Base-by-base conservation (phyloP, 2,888 invertebrate genomes). In the Hirtodrosophila confusa region DNA sequence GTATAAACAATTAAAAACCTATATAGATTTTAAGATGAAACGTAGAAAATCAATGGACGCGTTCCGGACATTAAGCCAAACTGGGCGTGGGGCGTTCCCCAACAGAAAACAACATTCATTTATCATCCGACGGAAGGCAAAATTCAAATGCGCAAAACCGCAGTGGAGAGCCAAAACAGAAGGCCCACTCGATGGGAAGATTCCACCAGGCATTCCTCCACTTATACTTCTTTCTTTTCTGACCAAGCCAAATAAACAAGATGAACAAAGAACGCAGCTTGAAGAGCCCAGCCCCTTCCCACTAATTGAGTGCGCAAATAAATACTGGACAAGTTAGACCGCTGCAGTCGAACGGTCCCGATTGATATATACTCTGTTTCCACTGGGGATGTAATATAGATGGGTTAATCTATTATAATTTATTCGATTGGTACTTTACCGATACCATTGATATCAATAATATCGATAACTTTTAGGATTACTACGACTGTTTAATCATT, bases 271-370 rank as follows among this genome's bases (percentile, higher is more conserved):
- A 62, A 11, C 64, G 10, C 24, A 61, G 47, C 58, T 67, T 53
- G 66, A 54, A 31, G 33, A 36, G 35, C 17, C 31, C 29, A 33
- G 54, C 40, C 29, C 43, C 24, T 45, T 51, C 64, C 64, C 51
- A 63, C 75, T 86, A 88, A 84, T 88, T 84, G 86, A 88, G 84
- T 86, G 88, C 43, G 86, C 80, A 86, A 86, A 88, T 84, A 88
- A 73, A 83, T 71, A 72, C 40, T 31, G 41, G 10, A 31, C 7
- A 37, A 31, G 47, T 12, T 3, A 10, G 6, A 27, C 1, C 27
- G 6, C 27, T 2, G 27, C 27, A 6, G 27, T 17, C 17, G 17
- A 17, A 17, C 17, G 17, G 17, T 17, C 17, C 17, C 17, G 17
- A 17, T 17, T 17, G 17, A 1, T 17, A 2, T 17, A 17, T 17